Percentiles rank a stretch among this genome's conserved stretches.
Evolutionary conservation across 2,797 vertebrate genomes (phyloP).

Genomic region (Mallotus villosus): DNA sequence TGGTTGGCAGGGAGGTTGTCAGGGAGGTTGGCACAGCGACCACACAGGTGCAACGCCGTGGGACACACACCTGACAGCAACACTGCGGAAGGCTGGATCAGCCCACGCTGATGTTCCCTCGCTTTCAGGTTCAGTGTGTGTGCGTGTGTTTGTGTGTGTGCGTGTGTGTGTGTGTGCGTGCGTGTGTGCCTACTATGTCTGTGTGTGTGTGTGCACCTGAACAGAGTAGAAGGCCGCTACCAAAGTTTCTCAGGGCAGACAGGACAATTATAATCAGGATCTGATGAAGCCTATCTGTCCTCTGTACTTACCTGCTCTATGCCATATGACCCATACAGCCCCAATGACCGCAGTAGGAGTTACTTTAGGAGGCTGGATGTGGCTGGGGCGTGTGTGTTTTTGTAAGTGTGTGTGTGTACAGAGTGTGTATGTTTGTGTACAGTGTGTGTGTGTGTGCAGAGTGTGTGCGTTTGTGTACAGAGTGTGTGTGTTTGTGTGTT

Average conservation of each 20-base stretch:
- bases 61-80: neutral
- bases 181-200: neutral
- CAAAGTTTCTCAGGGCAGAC: neutral
- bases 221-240: neutral
- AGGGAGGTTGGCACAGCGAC: no score
- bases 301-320: no score
- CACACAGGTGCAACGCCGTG: neutral
- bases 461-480: neutral
- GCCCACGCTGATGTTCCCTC: neutral
- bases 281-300: no score
- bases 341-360: no score
- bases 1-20: no score
- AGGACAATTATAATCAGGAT: neutral
- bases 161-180: neutral
- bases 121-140: neutral
- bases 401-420: neutral
- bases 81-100: neutral
- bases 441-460: neutral
- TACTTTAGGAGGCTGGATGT: neutral
- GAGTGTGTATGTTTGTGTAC: neutral
- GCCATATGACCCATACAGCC: no score
- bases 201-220: neutral
- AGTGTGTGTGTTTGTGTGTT: neutral
- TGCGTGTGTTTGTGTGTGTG: neutral
- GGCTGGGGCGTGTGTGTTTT: no score